phyloP scores from a whole-genome alignment of 2,113 vertebrate genomes.

The Peromyscus polionotus region DNA sequence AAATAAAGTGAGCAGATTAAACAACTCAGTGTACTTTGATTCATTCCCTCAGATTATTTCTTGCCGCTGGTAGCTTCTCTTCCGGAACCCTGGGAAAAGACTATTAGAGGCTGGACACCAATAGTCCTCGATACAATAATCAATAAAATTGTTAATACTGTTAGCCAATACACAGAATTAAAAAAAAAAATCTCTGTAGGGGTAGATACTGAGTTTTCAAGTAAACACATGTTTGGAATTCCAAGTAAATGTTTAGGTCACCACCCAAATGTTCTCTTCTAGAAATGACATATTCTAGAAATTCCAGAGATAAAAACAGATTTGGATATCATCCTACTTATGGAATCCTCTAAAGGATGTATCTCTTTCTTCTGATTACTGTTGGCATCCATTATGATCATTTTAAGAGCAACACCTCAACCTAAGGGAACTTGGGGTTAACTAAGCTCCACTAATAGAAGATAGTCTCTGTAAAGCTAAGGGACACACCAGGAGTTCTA shows the following conservation, averaged over 20 bases:
- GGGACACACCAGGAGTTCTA: not conserved
- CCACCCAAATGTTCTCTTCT: slow-evolving; percentile 2
- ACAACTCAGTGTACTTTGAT: no score
- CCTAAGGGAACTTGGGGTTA: slow-evolving; percentile 72
- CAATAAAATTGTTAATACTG: not conserved
- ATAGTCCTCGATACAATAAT: not conserved
- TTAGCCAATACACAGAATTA: slow-evolving; percentile 26
- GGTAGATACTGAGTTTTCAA: slow-evolving; percentile 7
- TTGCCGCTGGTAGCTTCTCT: no score
- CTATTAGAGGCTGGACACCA: no score
- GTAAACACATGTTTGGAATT: slow-evolving; percentile 41
- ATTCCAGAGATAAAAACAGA: not conserved
- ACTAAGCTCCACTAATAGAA: slow-evolving; percentile 60
- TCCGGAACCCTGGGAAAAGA: no score
- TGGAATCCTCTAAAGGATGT: slow-evolving; percentile 17
- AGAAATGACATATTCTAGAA: not conserved
- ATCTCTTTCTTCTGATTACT: slow-evolving; percentile 15
- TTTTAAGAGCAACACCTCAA: not conserved
- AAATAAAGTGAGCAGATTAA: no score
- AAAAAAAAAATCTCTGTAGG: not conserved
- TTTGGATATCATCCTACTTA: slow-evolving; percentile 16
- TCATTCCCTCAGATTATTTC: no score
- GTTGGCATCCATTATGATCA: slow-evolving; percentile 29
- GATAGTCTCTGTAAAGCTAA: not conserved
- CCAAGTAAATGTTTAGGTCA: slow-evolving; percentile 1